Conservation (phyloP, 2,113 vertebrate species). For the Myiagra hebetior region DNA sequence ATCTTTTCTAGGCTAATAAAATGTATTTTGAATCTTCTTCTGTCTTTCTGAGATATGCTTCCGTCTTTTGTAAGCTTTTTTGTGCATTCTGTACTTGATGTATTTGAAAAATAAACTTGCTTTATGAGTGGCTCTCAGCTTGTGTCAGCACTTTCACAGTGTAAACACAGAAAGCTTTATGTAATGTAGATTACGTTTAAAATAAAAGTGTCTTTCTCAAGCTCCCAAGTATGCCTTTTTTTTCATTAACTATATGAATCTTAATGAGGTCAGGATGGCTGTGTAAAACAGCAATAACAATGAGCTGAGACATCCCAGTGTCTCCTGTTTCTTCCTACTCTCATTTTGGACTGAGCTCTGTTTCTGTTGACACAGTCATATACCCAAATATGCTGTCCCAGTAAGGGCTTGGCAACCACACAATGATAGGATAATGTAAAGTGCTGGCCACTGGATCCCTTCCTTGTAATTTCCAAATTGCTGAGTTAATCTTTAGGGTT, state of each 20-base stretch:
- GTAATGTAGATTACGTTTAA: background rate
- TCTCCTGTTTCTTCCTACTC: background rate
- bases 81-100: background rate
- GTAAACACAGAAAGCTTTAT: slow-evolving; percentile 12
- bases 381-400: background rate
- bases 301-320: background rate
- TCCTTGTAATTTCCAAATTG: background rate
- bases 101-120: slow-evolving; percentile 24
- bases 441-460: background rate
- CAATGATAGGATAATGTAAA: background rate
- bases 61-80: background rate
- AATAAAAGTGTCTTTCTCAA: background rate
- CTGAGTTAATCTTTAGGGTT: background rate
- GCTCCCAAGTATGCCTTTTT: background rate
- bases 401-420: background rate
- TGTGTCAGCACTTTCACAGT: slow-evolving; percentile 9
- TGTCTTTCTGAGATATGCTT: background rate
- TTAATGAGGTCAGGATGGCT: background rate
- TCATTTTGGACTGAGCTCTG: background rate
- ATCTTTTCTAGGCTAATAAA: background rate
- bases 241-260: background rate
- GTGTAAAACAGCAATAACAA: background rate
- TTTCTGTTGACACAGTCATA: background rate
- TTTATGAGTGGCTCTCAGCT: slow-evolving; percentile 3
- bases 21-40: background rate